Evolutionary conservation across 2,888 invertebrate genomes (phyloP).

Genomic region (Diaphora mendica): DNA sequence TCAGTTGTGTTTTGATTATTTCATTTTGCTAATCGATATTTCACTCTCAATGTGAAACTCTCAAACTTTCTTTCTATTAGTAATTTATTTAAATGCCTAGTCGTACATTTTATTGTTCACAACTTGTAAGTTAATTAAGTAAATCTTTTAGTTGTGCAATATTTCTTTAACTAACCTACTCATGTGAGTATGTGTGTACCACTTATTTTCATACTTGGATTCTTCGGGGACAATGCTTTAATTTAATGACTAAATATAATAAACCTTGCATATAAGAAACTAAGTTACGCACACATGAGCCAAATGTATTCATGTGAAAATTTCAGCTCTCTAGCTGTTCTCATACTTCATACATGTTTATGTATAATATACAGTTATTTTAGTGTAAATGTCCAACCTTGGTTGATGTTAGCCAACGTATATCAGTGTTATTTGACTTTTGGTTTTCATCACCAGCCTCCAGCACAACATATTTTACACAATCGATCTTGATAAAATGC

Average conservation of each 20-base stretch:
- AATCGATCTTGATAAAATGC: slow-evolving; percentile 9
- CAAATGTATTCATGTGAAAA: background rate
- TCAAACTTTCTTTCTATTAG: background rate
- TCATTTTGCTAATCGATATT: background rate
- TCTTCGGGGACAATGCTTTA: background rate
- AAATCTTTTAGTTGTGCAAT: background rate
- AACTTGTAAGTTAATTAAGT: background rate
- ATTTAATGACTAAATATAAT: background rate
- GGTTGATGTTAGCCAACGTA: background rate
- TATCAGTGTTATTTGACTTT: background rate
- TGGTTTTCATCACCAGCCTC: background rate
- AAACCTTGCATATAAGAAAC: background rate
- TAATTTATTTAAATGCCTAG: background rate
- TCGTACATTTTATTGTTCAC: too few species aligned
- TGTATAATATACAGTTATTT: background rate
- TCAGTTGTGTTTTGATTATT: slow-evolving; percentile 43
- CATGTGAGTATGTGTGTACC: background rate
- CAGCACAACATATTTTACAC: slow-evolving; percentile 4
- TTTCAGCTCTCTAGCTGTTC: background rate
- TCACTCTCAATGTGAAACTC: background rate
- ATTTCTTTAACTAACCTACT: slow-evolving; percentile 12
- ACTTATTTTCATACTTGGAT: background rate
- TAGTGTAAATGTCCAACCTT: background rate
- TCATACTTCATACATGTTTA: background rate
- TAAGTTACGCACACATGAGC: background rate